Evolutionary conservation across 2,888 invertebrate species (phyloP), one percentile per base, ranked within the genome.

Genomic region (Apodemia duryi): DNA sequence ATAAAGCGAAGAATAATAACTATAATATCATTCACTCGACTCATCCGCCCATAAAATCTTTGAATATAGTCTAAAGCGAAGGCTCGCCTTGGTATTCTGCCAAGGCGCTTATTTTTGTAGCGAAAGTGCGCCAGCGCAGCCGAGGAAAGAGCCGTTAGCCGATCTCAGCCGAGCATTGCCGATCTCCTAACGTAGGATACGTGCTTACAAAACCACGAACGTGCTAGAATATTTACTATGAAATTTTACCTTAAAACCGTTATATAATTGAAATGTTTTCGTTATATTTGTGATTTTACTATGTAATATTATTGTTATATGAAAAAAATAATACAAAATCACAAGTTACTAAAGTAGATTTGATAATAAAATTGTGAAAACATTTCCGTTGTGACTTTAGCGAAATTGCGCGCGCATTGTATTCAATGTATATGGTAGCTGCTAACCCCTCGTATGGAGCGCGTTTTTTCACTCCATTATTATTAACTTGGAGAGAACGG

Each of bases 51-150:
- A 88, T 88, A 88, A 86, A 86, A 78, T 77, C 72, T 71, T 77
- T 70, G 77, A 81, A 83, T 84, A 83, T 78, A 78, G 78, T 83
- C 84, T 83, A 80, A 83, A 79, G 72, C 86, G 86, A 89, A 91
- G 89, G 88, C 89, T 90, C 83, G 85, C 83, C 85, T 90, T 90
- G 91, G 83, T 88, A 79, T 80, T 84, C 80, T 91, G 91, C 91
- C 91, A 91, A 90, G 88, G 88, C 88, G 84, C 88, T 89, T 91
- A 91, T 91, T 90, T 90, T 86, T 85, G 86, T 88, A 88, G 86
- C 88, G 88, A 88, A 88, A 88, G 88, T 88, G 84, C 82, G 82
- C 78, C 67, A 75, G 77, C 80, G 77, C 77, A 76, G 77, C 75
- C 77, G 80, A 83, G 85, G 82, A 86, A 87, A 86, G 87, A 88